Evolutionary conservation across 2,888 invertebrate species (phyloP).

Genomic region (Acrocyrtus sp.): DNA sequence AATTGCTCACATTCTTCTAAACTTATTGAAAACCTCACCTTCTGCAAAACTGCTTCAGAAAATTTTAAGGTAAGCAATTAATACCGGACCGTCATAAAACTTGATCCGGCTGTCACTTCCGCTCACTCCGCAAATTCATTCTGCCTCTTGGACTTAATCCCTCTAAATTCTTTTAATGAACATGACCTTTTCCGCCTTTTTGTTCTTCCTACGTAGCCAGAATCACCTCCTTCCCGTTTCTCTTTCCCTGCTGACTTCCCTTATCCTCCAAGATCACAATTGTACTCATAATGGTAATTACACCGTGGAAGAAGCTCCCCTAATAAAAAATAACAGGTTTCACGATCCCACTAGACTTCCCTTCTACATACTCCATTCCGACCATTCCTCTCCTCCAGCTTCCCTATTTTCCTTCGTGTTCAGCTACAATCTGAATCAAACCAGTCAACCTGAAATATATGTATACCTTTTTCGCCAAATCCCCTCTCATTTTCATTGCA

Average conservation of each 20-base stretch:
- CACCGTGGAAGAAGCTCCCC: no score
- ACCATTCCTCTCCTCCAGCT: conserved; percentile 9
- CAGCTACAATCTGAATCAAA: neutral
- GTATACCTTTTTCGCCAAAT: no score
- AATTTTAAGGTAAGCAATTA: conserved; percentile 63
- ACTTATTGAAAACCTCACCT: no score
- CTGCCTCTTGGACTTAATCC: conserved; percentile 62
- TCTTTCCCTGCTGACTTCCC: no score
- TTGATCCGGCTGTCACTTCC: conserved; percentile 62
- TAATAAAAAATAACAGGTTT: no score
- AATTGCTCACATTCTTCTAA: no score
- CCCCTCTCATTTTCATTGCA: neutral
- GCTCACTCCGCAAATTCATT: conserved; percentile 58
- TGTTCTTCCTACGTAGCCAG: no score
- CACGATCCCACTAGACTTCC: no score
- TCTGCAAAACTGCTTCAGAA: no score
- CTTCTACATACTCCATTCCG: conserved; percentile 25
- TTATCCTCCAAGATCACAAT: no score
- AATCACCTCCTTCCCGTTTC: no score
- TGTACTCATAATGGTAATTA: no score
- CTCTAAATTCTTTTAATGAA: conserved; percentile 64
- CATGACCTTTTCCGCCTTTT: conserved; percentile 31
- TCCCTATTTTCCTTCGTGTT: conserved; percentile 4
- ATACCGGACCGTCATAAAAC: conserved; percentile 63
- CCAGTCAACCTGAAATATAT: conserved; percentile 34